Base-by-base conservation (phyloP, 2,797 vertebrate genomes). In the Chromis chromis region DNA sequence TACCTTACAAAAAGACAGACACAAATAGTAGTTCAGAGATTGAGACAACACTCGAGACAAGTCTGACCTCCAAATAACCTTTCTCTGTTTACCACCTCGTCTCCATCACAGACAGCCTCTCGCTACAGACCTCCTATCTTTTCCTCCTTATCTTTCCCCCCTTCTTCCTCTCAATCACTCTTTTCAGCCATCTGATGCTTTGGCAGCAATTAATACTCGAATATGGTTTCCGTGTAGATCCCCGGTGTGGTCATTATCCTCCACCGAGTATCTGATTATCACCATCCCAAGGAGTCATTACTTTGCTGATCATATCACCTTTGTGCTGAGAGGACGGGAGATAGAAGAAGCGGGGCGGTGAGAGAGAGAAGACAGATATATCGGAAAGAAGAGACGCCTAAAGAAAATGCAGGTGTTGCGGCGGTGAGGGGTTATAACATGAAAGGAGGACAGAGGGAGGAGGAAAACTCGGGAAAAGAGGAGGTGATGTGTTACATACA, bases 41-140 rank as follows among this genome's bases (percentile, higher is more conserved):
- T 60, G 31, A 14, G 19, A 21, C 28, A 58, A 84, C 74, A 78
- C 71, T 76, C 52, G 52, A 78, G 72, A 87, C 52, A 58, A 55
- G 66, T 54, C 11, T 85, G 84, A 88, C 82, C 85, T 71, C 76
- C 63, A 69, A 78, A 76, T 73, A 83, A 84, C 88, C 86, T 86
- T 2, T 11, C 40, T 68, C 59, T 71, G 56, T 83, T 78, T 55
- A 75, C 65, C 49, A 44, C 65, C 36, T 53, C 27, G 2, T 27
- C 40, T 55, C 33, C 21, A 11, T 52, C 48, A 65, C 56, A 11
- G 49, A 33, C 54, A 28, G 58, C 22, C 42, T 70, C 61, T 76
- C 57, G 66, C 60, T 54, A 31, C 44, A 52, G 48, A 62, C 44
- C 50, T 56, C 61, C 60, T 19, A 69, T 78, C 7, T 55, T 27